A percentile compares a stretch with the other conserved stretches of the same genome.
These are phyloP conservation scores for Malurus leucopterus DNA, from an alignment of 2,797 vertebrate genomes.

Conservation along the genomic window DNA sequence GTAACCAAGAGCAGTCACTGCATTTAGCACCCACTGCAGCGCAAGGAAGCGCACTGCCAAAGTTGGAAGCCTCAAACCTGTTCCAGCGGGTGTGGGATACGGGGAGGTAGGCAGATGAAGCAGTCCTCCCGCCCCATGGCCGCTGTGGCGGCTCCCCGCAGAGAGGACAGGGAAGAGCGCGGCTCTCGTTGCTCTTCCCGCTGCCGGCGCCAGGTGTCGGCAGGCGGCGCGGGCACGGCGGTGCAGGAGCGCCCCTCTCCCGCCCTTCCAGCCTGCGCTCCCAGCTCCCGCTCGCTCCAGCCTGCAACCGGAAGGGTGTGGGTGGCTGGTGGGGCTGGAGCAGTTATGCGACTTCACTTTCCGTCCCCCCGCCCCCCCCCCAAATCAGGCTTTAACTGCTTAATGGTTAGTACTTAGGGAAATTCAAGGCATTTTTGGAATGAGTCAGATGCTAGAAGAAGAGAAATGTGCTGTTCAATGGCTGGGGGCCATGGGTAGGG, in stretches of 20 bases:
- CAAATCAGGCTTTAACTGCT: neutral
- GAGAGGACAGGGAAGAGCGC: neutral
- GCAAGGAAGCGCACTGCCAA: fast-evolving
- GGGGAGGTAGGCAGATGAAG: neutral
- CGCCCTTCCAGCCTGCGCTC: neutral
- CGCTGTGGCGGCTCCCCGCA: fast-evolving
- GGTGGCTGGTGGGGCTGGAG: neutral
- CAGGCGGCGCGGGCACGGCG: neutral
- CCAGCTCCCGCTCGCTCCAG: neutral
- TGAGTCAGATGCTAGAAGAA: neutral
- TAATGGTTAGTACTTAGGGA: neutral
- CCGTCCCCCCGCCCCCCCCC: fast-evolving
- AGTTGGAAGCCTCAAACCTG: neutral
- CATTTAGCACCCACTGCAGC: neutral
- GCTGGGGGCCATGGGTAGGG: neutral
- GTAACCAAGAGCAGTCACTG: neutral
- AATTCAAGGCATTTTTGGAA: neutral
- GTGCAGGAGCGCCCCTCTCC: neutral
- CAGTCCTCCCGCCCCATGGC: fast-evolving
- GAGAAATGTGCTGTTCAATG: neutral
- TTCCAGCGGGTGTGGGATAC: fast-evolving
- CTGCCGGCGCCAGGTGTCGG: slow-evolving; percentile 11
- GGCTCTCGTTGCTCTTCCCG: neutral
- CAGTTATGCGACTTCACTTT: neutral
- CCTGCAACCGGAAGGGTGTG: slow-evolving; percentile 25